Percentiles rank a stretch among this genome's conserved stretches.
These are phyloP conservation scores for Lophochroa leadbeateri DNA, from an alignment of 2,113 vertebrate genomes.

Conservation along the genomic window DNA sequence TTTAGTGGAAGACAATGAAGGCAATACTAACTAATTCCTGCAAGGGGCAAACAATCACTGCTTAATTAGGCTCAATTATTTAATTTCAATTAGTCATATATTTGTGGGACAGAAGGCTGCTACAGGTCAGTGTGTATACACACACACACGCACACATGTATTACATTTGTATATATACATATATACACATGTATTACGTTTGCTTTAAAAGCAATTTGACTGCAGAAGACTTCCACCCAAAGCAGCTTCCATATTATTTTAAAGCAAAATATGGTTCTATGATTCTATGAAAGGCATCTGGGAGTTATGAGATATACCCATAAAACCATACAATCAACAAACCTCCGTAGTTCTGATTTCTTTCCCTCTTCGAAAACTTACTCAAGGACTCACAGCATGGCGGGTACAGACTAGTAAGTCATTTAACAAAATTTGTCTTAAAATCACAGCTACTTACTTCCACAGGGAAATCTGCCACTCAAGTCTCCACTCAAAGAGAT, in stretches of 20 bases:
- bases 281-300: neutral
- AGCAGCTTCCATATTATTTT: neutral
- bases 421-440: neutral
- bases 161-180: neutral
- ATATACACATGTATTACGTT: neutral
- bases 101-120: neutral
- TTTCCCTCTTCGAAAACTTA: neutral
- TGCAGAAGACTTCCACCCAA: neutral
- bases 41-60: neutral
- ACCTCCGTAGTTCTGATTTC: neutral
- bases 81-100: neutral
- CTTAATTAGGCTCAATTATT: neutral
- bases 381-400: neutral
- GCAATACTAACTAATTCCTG: neutral
- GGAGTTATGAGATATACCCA: neutral
- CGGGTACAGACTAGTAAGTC: neutral
- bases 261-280: neutral
- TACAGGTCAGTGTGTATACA: neutral
- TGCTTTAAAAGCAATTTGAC: neutral
- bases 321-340: neutral
- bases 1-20: neutral
- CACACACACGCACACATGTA: fast-evolving
- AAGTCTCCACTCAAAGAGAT: neutral
- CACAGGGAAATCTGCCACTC: neutral
- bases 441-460: neutral